Percentiles rank a stretch among this genome's conserved stretches.
These are phyloP conservation scores for Brachypteracias leptosomus DNA, from an alignment of 2,113 vertebrate species.

Conservation along the genomic window DNA sequence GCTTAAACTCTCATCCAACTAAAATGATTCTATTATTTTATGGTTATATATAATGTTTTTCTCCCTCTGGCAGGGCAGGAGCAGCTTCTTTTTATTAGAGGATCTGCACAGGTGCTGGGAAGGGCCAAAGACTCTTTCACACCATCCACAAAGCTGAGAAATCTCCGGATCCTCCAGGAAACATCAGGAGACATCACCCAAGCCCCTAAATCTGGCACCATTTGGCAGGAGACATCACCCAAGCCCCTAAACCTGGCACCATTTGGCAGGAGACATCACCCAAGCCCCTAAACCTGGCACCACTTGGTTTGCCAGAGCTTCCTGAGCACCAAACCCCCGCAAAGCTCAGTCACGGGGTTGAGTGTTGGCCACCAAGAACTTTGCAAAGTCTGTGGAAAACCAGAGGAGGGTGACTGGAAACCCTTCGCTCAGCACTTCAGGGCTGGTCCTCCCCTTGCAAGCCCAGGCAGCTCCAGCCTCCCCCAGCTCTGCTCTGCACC, in stretches of 20 bases:
- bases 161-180: fast-evolving
- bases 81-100: not conserved
- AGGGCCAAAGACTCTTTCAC: not conserved
- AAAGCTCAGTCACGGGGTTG: not conserved
- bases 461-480: not conserved
- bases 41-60: fast-evolving
- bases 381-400: not conserved
- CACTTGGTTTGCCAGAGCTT: too few species aligned
- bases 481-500: not conserved
- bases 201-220: not conserved
- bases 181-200: not conserved
- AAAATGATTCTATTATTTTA: not conserved
- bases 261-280: not conserved
- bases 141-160: not conserved
- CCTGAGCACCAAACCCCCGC: not conserved
- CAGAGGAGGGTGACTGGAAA: not conserved
- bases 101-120: not conserved
- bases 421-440: not conserved
- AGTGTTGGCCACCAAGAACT: too few species aligned
- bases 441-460: not conserved
- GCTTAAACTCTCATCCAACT: not conserved
- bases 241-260: not conserved
- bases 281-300: not conserved
- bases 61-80: not conserved
- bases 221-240: not conserved